Evolutionary conservation across 2,113 vertebrate genomes (phyloP).

Genomic region (Psittacus erithacus): DNA sequence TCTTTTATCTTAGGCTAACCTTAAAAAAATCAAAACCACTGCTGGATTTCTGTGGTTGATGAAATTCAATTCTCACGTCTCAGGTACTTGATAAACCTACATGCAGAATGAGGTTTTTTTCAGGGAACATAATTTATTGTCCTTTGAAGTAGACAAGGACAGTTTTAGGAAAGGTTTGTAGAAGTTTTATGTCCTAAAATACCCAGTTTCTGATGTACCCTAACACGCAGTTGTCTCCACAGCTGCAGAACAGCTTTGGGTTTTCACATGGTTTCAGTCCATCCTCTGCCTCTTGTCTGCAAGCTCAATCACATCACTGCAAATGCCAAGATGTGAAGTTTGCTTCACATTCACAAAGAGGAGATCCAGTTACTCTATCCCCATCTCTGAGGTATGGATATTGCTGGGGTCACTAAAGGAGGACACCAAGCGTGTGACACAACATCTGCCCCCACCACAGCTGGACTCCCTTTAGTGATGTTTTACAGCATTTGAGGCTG

Average conservation of each 20-base stretch:
- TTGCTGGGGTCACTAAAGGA: background rate
- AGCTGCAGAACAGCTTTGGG: background rate
- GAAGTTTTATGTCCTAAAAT: background rate
- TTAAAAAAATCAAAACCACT: background rate
- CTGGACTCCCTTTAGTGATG: background rate
- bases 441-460: background rate
- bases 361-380: background rate
- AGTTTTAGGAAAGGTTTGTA: background rate
- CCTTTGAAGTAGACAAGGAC: constrained; percentile 1
- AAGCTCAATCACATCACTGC: background rate
- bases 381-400: background rate
- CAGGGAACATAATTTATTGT: background rate
- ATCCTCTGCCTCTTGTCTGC: background rate
- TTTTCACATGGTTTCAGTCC: background rate
- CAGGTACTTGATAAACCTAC: background rate
- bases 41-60: background rate
- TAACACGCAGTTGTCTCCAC: background rate
- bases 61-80: constrained; percentile 33
- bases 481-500: background rate
- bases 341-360: background rate
- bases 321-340: background rate
- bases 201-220: background rate
- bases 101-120: background rate
- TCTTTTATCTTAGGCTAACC: background rate
- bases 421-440: background rate